These are phyloP conservation scores for Podilymbus podiceps DNA, from an alignment of 2,113 vertebrate genomes.

Conservation along the genomic window DNA sequence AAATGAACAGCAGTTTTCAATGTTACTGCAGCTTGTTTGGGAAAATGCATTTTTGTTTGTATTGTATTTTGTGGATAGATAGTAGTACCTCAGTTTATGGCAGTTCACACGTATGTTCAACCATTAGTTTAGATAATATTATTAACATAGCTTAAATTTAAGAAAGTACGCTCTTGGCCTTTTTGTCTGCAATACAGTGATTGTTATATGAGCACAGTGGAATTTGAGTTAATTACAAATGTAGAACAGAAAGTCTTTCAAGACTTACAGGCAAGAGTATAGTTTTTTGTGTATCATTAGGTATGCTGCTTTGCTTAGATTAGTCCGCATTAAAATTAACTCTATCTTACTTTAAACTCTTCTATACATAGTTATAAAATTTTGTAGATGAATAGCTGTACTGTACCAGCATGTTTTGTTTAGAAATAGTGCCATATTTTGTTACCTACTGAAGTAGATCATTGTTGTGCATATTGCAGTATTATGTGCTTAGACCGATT, in stretches of 20 bases:
- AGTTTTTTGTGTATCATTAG: neutral
- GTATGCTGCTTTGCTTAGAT: neutral
- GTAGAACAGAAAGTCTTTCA: neutral
- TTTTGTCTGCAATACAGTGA: neutral
- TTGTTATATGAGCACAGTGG: neutral
- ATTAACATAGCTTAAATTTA: neutral
- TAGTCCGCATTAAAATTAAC: neutral
- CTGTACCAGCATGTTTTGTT: neutral
- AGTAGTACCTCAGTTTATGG: neutral
- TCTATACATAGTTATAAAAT: neutral
- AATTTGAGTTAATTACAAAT: neutral
- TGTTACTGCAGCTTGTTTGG: neutral
- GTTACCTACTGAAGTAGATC: neutral
- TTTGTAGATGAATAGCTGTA: neutral
- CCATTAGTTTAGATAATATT: neutral
- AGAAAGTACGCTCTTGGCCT: neutral
- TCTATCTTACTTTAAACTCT: neutral
- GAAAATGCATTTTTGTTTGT: neutral
- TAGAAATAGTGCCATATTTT: neutral
- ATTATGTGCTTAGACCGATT: neutral
- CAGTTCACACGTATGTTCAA: neutral
- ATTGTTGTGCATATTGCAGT: neutral
- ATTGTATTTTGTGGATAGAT: neutral
- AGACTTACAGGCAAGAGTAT: neutral
- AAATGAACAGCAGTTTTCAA: neutral